phyloP scores from a whole-genome alignment of 2,888 invertebrate genomes.

The Chymomyza procnemis region DNA sequence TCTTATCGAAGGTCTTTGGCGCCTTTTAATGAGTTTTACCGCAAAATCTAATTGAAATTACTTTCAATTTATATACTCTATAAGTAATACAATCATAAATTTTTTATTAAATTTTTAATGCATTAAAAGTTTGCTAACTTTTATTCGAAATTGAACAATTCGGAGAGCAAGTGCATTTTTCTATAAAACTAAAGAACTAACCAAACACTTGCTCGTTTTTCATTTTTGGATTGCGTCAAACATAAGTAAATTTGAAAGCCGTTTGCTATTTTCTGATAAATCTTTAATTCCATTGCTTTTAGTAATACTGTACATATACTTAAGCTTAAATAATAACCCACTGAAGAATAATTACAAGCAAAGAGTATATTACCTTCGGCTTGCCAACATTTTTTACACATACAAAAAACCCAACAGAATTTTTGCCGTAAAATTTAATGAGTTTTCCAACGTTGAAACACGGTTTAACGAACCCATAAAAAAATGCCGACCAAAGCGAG shows the following conservation, averaged over 20 bases:
- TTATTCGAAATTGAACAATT: neutral
- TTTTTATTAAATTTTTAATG: neutral
- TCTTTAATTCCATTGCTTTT: too few relatives aligned
- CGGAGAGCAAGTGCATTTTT: too few relatives aligned
- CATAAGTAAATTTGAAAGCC: too few relatives aligned
- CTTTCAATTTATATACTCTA: slow-evolving; percentile 52
- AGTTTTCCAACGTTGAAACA: slow-evolving; percentile 15
- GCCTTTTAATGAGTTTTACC: slow-evolving; percentile 61
- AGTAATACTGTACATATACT: too few relatives aligned
- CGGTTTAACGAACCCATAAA: slow-evolving; percentile 32
- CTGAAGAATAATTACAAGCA: neutral
- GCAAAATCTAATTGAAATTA: slow-evolving; percentile 61
- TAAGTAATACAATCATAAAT: neutral
- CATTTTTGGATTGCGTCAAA: too few relatives aligned
- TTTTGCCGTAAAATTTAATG: slow-evolving; percentile 13
- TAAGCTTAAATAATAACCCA: too few relatives aligned
- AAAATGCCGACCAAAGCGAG: slow-evolving; percentile 26
- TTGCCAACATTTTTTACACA: too few relatives aligned
- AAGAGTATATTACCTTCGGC: neutral
- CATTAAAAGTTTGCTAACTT: neutral
- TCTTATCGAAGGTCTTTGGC: slow-evolving; percentile 48
- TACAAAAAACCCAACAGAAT: neutral
- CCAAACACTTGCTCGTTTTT: too few relatives aligned
- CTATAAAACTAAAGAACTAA: too few relatives aligned
- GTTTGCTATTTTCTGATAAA: too few relatives aligned